phyloP scores from a whole-genome alignment of 2,888 invertebrate species.

The Cistogaster globosa region DNA sequence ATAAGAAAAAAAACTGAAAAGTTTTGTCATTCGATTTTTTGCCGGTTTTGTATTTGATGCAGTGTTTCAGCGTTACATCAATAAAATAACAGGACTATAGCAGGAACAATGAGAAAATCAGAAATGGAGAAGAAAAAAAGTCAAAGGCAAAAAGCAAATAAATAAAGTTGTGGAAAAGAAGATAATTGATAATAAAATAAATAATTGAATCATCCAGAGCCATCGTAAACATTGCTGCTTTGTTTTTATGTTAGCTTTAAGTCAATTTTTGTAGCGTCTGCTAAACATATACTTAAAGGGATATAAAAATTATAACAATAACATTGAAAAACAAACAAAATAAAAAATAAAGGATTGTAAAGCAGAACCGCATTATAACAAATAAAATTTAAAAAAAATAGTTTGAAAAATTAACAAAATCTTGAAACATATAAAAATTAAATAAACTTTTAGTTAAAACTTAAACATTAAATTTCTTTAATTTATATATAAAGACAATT shows the following conservation, averaged over 20 bases:
- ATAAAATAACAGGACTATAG: constrained; percentile 34
- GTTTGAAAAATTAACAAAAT: too few species aligned
- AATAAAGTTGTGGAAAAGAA: constrained; percentile 60
- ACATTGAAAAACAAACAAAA: neutral
- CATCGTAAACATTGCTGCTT: constrained; percentile 43
- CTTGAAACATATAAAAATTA: too few species aligned
- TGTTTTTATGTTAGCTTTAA: constrained; percentile 49
- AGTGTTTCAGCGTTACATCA: constrained; percentile 31
- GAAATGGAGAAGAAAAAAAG: neutral
- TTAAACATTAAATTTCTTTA: too few species aligned
- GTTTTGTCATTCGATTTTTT: neutral
- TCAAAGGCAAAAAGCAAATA: constrained; percentile 41
- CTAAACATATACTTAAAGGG: neutral
- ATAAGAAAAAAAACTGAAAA: constrained; percentile 6
- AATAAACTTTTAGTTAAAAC: too few species aligned
- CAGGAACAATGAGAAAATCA: constrained; percentile 1
- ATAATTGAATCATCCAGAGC: constrained; percentile 61
- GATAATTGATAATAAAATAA: constrained; percentile 69
- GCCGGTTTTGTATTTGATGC: neutral
- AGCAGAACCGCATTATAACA: neutral
- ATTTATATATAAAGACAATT: too few species aligned
- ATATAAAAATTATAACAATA: neutral
- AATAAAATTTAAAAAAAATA: neutral
- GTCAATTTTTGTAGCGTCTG: constrained; percentile 39
- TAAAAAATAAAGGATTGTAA: neutral